Percentiles rank a stretch among this genome's conserved stretches.
phyloP scores from a whole-genome alignment of 2,113 vertebrate genomes.

The Leucosticte australis region DNA sequence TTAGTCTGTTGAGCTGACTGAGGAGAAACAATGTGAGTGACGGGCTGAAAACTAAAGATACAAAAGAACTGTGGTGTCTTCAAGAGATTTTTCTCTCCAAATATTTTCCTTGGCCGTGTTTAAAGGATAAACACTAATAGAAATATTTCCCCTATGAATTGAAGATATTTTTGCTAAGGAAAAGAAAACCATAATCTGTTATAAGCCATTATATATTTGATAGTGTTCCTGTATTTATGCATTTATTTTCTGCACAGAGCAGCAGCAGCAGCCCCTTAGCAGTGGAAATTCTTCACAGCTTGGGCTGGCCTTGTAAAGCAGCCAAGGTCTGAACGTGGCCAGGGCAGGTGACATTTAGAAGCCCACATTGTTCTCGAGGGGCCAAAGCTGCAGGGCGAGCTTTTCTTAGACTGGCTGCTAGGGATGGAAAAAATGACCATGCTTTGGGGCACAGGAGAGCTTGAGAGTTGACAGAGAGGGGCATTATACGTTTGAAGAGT shows the following conservation, averaged over 20 bases:
- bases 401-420: neutral
- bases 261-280: neutral
- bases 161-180: neutral
- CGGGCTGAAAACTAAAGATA: conserved; percentile 45
- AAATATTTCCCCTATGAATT: conserved; percentile 11
- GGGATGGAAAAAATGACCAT: conserved; percentile 14
- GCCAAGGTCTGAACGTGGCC: neutral
- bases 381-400: neutral
- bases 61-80: conserved; percentile 34
- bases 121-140: conserved; percentile 28
- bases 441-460: conserved; percentile 13
- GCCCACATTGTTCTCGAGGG: neutral
- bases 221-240: neutral
- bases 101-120: neutral
- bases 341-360: neutral
- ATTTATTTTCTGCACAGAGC: neutral
- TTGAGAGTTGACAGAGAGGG: neutral
- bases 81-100: conserved; percentile 29
- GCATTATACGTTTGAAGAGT: neutral
- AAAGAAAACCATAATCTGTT: neutral
- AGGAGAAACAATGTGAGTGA: conserved; percentile 49
- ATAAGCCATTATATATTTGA: neutral
- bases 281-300: neutral
- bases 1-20: conserved; percentile 55
- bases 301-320: neutral